Conservation (phyloP, 1,140 invertebrate species). For the Zaprionus lachaisei region DNA sequence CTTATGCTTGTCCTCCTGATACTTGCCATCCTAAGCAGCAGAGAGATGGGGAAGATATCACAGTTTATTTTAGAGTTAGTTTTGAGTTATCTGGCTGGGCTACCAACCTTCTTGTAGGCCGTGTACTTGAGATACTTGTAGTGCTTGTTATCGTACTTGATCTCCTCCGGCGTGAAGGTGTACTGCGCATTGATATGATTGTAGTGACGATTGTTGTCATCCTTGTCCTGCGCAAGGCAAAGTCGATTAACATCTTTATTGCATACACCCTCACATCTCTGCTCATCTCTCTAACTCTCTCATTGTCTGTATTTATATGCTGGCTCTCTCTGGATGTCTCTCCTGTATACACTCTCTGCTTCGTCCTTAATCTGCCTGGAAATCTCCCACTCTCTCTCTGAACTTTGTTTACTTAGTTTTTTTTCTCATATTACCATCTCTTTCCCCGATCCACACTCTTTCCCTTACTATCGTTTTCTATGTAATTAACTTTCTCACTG, state of each 20-base stretch:
- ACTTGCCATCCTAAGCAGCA: constrained; percentile 85
- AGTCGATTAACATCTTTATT: not conserved
- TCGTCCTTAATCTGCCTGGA: too few species aligned
- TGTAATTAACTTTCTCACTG: too few species aligned
- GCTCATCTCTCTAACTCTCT: not conserved
- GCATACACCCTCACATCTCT: not conserved
- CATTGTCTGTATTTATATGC: not conserved
- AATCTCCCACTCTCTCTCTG: too few species aligned
- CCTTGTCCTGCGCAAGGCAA: constrained; percentile 68
- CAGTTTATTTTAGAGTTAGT: not conserved
- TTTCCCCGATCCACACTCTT: too few species aligned
- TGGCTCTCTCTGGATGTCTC: too few species aligned
- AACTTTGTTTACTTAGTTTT: too few species aligned
- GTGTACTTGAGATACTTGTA: constrained; percentile 92
- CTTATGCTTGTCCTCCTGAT: constrained; percentile 88
- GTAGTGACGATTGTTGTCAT: constrained; percentile 83
- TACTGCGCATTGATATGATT: constrained; percentile 85
- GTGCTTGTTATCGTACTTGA: constrained; percentile 92
- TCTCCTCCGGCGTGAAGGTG: constrained; percentile 90
- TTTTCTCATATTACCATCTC: too few species aligned
- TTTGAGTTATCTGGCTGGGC: not conserved
- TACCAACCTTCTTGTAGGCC: constrained; percentile 87
- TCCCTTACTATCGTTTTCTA: too few species aligned
- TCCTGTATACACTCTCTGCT: too few species aligned
- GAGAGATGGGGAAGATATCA: constrained; percentile 7